phyloP scores from a whole-genome alignment of 1,140 invertebrate genomes.

The Heliconius congener region DNA sequence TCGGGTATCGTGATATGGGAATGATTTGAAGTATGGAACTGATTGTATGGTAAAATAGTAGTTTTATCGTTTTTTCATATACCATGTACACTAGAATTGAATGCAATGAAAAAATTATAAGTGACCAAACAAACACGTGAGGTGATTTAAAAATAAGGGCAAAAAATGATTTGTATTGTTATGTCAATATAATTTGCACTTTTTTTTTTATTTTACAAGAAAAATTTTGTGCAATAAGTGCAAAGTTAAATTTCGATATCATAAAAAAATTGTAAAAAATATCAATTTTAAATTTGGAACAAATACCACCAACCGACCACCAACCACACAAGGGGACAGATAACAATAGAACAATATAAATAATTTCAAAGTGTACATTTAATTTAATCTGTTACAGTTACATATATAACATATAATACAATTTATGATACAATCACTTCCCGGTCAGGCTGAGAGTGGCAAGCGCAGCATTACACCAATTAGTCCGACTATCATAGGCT shows the following conservation, averaged over 20 bases:
- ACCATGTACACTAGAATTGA: slow-evolving; percentile 31
- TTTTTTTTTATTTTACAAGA: background rate
- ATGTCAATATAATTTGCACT: background rate
- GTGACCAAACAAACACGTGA: slow-evolving; percentile 15
- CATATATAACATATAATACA: slow-evolving; percentile 21
- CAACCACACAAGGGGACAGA: background rate
- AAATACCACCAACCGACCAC: background rate
- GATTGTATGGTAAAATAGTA: slow-evolving; percentile 35
- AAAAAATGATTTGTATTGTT: background rate
- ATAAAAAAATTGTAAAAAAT: no score
- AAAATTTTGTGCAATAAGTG: background rate
- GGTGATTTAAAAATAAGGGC: background rate
- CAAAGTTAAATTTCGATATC: background rate
- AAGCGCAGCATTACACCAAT: slow-evolving; percentile 55
- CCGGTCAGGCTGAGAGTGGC: slow-evolving; percentile 59
- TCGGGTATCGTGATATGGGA: slow-evolving; percentile 33
- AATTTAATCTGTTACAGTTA: slow-evolving; percentile 6
- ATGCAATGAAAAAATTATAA: slow-evolving; percentile 11
- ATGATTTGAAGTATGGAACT: slow-evolving; percentile 38
- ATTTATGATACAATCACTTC: slow-evolving; percentile 60
- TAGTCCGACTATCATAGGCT: slow-evolving; percentile 58
- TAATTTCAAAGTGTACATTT: slow-evolving; percentile 12
- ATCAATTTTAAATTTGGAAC: background rate
- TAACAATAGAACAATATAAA: background rate
- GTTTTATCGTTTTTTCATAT: background rate